Percentiles rank a stretch among this genome's conserved stretches.
Evolutionary conservation across 2,888 invertebrate species (phyloP).

Genomic region (Drosophila limbata): DNA sequence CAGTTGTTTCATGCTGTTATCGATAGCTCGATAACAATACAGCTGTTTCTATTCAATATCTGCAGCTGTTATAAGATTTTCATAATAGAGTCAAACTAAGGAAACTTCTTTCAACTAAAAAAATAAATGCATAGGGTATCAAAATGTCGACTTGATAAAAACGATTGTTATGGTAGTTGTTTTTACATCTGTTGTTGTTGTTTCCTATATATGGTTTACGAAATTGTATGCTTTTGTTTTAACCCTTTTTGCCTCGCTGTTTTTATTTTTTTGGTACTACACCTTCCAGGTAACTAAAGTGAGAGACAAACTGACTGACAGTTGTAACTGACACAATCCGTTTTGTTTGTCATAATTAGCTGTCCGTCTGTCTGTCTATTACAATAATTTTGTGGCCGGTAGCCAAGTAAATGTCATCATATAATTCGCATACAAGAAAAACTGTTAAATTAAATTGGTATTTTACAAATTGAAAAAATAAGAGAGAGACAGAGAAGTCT

Average conservation of each 20-base stretch:
- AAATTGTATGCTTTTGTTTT: neutral
- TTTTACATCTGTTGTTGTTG: slow-evolving; percentile 8
- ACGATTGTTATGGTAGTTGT: neutral
- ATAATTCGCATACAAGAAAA: slow-evolving; percentile 17
- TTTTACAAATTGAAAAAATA: slow-evolving; percentile 26
- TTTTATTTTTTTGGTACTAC: neutral
- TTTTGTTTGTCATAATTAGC: slow-evolving; percentile 40
- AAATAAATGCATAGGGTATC: slow-evolving; percentile 9
- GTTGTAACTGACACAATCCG: slow-evolving; percentile 19
- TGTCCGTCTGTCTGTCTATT: slow-evolving; percentile 4
- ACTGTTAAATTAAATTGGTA: slow-evolving; percentile 35
- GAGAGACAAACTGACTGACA: slow-evolving; percentile 13
- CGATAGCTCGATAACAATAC: slow-evolving; percentile 8
- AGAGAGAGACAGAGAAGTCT: slow-evolving; percentile 8
- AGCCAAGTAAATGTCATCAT: slow-evolving; percentile 27
- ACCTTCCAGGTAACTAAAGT: slow-evolving; percentile 15
- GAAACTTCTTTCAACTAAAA: neutral
- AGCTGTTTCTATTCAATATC: neutral
- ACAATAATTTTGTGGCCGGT: too few species aligned
- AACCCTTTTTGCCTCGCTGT: neutral
- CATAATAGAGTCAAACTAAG: neutral
- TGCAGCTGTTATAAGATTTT: neutral
- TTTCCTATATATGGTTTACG: slow-evolving; percentile 10
- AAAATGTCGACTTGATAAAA: neutral
- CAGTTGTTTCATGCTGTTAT: neutral